Evolutionary conservation across 92 coral and sea anemone genomes (phyloP), one percentile per base, ranked within the genome.

Genomic region (Phymanthus crucifer): DNA sequence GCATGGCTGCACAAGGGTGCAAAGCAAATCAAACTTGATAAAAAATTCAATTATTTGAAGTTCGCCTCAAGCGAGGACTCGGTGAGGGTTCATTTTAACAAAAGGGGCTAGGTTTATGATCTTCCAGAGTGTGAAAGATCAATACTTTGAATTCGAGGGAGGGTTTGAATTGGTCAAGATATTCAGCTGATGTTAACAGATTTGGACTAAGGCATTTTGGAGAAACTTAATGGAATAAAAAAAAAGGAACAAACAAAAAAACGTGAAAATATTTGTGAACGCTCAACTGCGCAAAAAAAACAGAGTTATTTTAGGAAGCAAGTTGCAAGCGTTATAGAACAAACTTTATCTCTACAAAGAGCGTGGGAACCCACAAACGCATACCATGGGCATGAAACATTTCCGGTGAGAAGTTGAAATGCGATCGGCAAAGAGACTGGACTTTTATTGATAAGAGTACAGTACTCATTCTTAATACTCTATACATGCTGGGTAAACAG

Each of bases 361-460:
- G 81, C 81, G 81, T 77, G 81, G 81, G 81, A 77, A 77, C 40
- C 64, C 24, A 54, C 64, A 21, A 54, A 29, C 7, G 29, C 68
- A 61, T 61, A 27, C 68, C 68, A 61, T n/a, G 32, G 10, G 2
- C 68, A 61, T 61, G 68, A 61, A 27, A 61, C 68, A 61, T 61
- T 61, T 61, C 68, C 68, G 68, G 68, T 61, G 14, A 24, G 32
- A 24, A 27, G 11, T 21, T 54, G 68, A 61, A 61, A 61, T 61
- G 68, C 68, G 34, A 61, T 61, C 35, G 10, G 8, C 35, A 27
- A 27, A n/a, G 6, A n/a, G 66, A 13, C 66, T 57, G 64, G 6
- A 57, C 17, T 26, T 61, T 26, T 33, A 61, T 61, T 61, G 68
- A 61, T 61, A 61, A 24, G 68, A 17, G 29, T 4, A n/a, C n/a